Evolutionary conservation across 2,113 vertebrate genomes (phyloP), one percentile per base, ranked within the genome.

Genomic region (Mormyrus iriodes): DNA sequence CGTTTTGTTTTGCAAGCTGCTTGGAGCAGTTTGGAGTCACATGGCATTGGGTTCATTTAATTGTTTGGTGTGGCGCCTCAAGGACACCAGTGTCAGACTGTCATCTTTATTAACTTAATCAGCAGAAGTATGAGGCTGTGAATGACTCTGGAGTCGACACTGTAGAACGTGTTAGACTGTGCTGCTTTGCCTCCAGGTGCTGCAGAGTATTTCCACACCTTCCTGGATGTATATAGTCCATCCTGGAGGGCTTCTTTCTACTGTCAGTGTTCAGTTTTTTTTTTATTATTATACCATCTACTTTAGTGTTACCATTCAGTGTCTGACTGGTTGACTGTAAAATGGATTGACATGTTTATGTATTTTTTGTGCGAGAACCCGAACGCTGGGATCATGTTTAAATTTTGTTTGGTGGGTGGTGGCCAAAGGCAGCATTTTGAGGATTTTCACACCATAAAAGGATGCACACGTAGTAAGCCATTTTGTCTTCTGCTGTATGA

Each of bases 401-500:
- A 69, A 69, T n/a, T 69, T n/a, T 19, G 17, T 53, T 53, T 9
- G 13, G 13, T 53, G 52, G 52, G 6, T 53, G 12, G 15, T 2
- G 13, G 52, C 52, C 73, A 79, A 79, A 79, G 73, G 35, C 39
- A 73, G 58, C 86, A 58, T 87, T 35, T 48, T 73, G n/a, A 13
- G 13, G n/a, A 89, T 35, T 12, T 83, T 27, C 35, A 39, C 27
- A 39, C 48, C 51, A 39, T 86, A 86, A 86, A 39, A 35, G 85
- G 51, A 52, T 73, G 31, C 31, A 6, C 35, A 42, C 10, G 13
- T 46, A 21, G 44, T 9, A 58, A 48, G 51, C n/a, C 35, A 48
- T 88, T 88, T 88, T 65, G 39, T 85, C 31, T 89, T 87, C 86
- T 58, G 52, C 79, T 31, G 86, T 89, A 88, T 90, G 83, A 90